Evolutionary conservation across 2,888 invertebrate species (phyloP), one percentile per base, ranked within the genome.

Genomic region (Camptogramma bilineatum): DNA sequence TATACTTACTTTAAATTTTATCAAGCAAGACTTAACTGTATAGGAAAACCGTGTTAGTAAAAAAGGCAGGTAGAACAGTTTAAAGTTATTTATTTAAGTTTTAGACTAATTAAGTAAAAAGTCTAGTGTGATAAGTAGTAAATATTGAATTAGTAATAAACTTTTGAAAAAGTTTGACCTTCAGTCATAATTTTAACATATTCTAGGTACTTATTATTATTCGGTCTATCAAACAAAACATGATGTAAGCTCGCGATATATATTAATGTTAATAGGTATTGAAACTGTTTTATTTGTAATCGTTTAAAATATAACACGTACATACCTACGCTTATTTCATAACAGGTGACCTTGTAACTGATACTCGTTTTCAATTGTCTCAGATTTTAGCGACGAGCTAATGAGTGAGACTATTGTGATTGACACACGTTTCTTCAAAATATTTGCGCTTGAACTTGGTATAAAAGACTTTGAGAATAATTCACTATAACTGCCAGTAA

Each of bases 231-330:
- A 64, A 66, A 73, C 75, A 64, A 66, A 73, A 58, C 63, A 74
- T 76, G 75, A 77, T 76, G 76, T 75, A 76, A 75, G 71, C 73
- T 69, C 64, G 56, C 64, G 34, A 13, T 39, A 39, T 10, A 13
- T 13, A 39, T 39, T 39, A 13, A 39, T 13, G 34, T 13, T 39
- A 28, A 2, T 39, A n/a, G n/a, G n/a, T n/a, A 39, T 39, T 39
- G 13, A 39, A 39, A 39, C 2, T 13, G 34, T 39, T 39, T 39
- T 39, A 39, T 39, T 39, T 39, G 34, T 39, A 39, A 39, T 39
- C 34, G 34, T 39, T 13, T 75, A 28, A 51, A 51, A 34, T 34
- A 75, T 73, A 75, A 74, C 68, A 62, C 34, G 34, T 39, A 39
- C 16, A 44, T 16, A 42, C 16, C 31, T 3, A 50, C 16, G 50